These are phyloP conservation scores for Azemiops feae DNA, from an alignment of 2,113 vertebrate genomes.

Conservation along the genomic window DNA sequence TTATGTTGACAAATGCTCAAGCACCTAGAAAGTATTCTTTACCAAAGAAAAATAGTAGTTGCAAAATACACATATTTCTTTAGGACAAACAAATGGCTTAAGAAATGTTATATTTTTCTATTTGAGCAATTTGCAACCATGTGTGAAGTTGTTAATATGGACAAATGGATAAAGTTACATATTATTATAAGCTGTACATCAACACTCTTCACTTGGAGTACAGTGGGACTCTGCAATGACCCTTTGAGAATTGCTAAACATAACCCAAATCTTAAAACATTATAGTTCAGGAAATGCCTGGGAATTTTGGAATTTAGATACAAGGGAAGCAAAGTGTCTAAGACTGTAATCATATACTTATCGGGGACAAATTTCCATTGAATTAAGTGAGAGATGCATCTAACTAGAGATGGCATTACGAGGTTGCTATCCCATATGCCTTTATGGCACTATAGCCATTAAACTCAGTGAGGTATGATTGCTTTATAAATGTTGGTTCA, in stretches of 20 bases:
- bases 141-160: constrained; percentile 21
- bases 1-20: constrained; percentile 13
- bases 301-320: background rate
- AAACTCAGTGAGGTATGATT: background rate
- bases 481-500: background rate
- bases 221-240: background rate
- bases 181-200: background rate
- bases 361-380: background rate
- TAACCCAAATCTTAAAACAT: background rate
- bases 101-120: constrained; percentile 22
- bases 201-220: constrained; percentile 4
- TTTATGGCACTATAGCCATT: background rate
- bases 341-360: background rate
- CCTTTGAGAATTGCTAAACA: background rate
- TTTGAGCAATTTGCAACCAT: constrained; percentile 8
- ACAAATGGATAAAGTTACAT: constrained; percentile 21
- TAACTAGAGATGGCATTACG: background rate
- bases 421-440: background rate
- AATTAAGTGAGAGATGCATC: background rate
- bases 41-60: constrained; percentile 20
- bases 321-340: background rate
- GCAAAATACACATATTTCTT: background rate
- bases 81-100: background rate
- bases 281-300: background rate
- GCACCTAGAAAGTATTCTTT: background rate